Percentiles rank a stretch among this genome's conserved stretches.
These are phyloP conservation scores for Pangasius macronema DNA, from an alignment of 2,797 vertebrate genomes.

Conservation along the genomic window DNA sequence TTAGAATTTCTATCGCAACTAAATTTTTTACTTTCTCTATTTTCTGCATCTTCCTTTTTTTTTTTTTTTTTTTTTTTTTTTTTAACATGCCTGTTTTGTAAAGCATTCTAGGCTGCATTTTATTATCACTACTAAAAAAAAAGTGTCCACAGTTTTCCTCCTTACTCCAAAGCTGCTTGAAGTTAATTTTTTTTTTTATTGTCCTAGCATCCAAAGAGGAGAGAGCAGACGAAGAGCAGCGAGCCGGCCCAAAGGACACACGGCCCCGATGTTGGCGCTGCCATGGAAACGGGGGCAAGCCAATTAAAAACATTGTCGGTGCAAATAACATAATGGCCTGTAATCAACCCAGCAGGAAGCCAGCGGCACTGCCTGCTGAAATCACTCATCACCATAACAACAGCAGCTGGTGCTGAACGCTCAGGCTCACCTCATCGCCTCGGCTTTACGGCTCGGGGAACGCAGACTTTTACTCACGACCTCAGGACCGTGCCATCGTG, in stretches of 20 bases:
- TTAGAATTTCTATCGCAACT: neutral
- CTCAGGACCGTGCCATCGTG: neutral
- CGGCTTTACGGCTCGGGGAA: conserved; percentile 33
- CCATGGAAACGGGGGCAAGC: conserved; percentile 58
- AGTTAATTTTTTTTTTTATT: neutral
- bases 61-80: too few relatives aligned
- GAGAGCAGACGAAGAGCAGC: conserved; percentile 25
- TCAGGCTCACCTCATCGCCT: conserved; percentile 48
- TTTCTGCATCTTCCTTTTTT: neutral
- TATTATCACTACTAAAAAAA: neutral
- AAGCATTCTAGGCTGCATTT: neutral
- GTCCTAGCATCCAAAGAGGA: neutral
- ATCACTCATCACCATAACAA: conserved; percentile 66
- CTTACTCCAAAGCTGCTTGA: neutral
- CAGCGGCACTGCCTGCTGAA: conserved; percentile 56
- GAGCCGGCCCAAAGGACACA: conserved; percentile 22
- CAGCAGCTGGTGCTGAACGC: conserved; percentile 58
- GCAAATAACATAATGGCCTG: conserved; percentile 65
- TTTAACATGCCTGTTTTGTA: neutral
- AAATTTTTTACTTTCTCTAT: neutral
- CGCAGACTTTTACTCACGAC: neutral
- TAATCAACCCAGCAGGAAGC: conserved; percentile 66
- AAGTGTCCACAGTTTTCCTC: neutral
- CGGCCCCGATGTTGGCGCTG: conserved; percentile 28
- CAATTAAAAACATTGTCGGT: conserved; percentile 65